Evolutionary conservation across 2,888 invertebrate genomes (phyloP).

Genomic region (Stenodera caucasica): DNA sequence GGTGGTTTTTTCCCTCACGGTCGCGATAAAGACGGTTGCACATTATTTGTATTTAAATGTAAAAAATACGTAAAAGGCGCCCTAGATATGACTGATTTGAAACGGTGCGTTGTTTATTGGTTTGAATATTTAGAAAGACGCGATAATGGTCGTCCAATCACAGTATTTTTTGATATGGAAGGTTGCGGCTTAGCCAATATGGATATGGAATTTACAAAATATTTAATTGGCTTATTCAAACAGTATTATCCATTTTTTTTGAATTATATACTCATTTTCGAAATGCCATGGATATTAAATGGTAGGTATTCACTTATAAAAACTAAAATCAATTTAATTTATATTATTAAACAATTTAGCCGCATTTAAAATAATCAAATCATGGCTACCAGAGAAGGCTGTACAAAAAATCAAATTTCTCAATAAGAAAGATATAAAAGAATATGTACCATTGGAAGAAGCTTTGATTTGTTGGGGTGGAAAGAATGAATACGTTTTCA

Average conservation of each 20-base stretch:
- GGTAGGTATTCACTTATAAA: conserved; percentile 57
- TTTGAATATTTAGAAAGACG: conserved; percentile 77
- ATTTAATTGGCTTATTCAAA: conserved; percentile 84
- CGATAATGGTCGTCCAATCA: conserved; percentile 74
- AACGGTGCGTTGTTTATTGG: conserved; percentile 83
- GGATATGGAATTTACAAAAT: conserved; percentile 91
- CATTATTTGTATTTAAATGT: conserved; percentile 77
- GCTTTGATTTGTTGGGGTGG: conserved; percentile 83
- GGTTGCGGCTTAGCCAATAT: conserved; percentile 83
- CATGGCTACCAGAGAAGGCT: conserved; percentile 83
- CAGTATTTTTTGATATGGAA: conserved; percentile 89
- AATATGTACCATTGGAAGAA: conserved; percentile 73
- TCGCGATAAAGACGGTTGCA: conserved; percentile 77
- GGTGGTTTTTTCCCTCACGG: conserved; percentile 79
- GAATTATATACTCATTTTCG: conserved; percentile 87
- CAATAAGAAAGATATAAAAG: conserved; percentile 71
- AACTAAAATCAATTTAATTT: neutral
- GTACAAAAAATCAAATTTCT: conserved; percentile 87
- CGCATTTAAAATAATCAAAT: conserved; percentile 88
- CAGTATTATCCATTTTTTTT: conserved; percentile 84
- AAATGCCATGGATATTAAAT: conserved; percentile 93
- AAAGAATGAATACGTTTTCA: conserved; percentile 70
- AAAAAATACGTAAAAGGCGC: conserved; percentile 79
- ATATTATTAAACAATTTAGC: conserved; percentile 58
- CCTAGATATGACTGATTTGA: conserved; percentile 73